A percentile compares a stretch with the other conserved stretches of the same genome.
These are phyloP conservation scores for Erpetoichthys calabaricus DNA, from an alignment of 2,797 vertebrate species.

Conservation along the genomic window DNA sequence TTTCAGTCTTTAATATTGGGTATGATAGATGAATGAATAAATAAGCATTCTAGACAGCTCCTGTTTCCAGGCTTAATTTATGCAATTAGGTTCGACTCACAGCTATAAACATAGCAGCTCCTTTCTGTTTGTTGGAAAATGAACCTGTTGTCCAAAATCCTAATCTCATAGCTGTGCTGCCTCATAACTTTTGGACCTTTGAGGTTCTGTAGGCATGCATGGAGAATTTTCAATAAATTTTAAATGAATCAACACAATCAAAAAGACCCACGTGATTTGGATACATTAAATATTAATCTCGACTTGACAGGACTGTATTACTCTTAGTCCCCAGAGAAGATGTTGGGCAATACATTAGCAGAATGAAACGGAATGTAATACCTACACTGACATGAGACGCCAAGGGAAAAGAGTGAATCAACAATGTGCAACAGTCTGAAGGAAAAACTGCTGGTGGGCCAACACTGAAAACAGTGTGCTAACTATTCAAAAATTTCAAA, in stretches of 20 bases:
- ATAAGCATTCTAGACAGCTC: too few relatives aligned
- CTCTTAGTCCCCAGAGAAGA: not conserved
- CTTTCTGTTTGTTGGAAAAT: too few relatives aligned
- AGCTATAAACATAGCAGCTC: too few relatives aligned
- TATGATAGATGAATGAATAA: too few relatives aligned
- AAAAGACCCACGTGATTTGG: not conserved
- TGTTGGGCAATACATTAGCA: not conserved
- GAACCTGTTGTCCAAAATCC: too few relatives aligned
- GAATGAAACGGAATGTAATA: not conserved
- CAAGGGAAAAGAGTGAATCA: not conserved
- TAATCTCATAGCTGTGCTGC: not conserved
- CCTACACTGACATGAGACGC: not conserved
- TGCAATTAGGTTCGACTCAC: too few relatives aligned
- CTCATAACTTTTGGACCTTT: not conserved
- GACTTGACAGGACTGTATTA: not conserved
- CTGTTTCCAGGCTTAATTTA: too few relatives aligned
- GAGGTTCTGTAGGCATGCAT: not conserved
- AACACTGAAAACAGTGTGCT: too few relatives aligned
- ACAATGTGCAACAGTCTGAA: too few relatives aligned
- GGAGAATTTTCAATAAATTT: not conserved
- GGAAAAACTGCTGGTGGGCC: too few relatives aligned
- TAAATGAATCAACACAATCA: not conserved
- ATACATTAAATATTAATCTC: not conserved
- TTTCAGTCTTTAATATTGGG: too few relatives aligned
- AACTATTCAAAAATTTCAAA: too few relatives aligned